Percentiles rank a stretch among this genome's conserved stretches.
Conservation (phyloP, 2,888 invertebrate genomes). For the Tupiocoris notatus region DNA sequence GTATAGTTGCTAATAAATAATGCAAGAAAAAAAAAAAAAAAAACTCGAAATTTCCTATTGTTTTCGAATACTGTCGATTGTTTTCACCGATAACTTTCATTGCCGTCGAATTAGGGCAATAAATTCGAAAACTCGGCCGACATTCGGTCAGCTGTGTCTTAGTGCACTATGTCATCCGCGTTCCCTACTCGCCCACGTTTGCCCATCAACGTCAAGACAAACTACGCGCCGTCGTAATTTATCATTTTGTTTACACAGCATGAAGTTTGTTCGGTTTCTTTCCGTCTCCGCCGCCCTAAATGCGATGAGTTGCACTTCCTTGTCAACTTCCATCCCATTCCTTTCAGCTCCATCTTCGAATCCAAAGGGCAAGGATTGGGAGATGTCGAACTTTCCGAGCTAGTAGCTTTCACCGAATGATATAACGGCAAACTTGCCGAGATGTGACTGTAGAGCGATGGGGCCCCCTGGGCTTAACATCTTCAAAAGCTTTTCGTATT, state of each 20-base stretch:
- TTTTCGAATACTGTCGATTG: too few species aligned
- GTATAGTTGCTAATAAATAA: not conserved
- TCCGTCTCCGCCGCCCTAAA: conserved; percentile 3
- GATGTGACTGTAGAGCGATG: not conserved
- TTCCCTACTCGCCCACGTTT: not conserved
- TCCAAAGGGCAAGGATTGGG: not conserved
- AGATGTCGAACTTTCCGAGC: not conserved
- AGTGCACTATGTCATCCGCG: too few species aligned
- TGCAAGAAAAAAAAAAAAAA: too few species aligned
- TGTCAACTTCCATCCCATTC: not conserved
- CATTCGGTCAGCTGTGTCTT: too few species aligned
- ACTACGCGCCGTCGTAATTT: conserved; percentile 27
- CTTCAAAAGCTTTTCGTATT: conserved; percentile 10
- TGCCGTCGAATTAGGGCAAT: too few species aligned
- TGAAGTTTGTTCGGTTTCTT: conserved; percentile 35
- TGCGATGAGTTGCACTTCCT: conserved; percentile 38
- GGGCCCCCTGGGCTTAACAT: not conserved
- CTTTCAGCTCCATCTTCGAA: not conserved
- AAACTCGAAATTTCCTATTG: conserved; percentile 1
- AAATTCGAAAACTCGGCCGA: too few species aligned
- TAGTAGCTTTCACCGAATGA: not conserved
- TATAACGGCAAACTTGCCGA: not conserved
- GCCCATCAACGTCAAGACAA: not conserved
- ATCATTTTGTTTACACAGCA: conserved; percentile 44
- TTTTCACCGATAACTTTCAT: too few species aligned